A percentile compares a stretch with the other conserved stretches of the same genome.
These are phyloP conservation scores for Epinephelus awoara DNA, from an alignment of 2,797 vertebrate species.

Conservation along the genomic window DNA sequence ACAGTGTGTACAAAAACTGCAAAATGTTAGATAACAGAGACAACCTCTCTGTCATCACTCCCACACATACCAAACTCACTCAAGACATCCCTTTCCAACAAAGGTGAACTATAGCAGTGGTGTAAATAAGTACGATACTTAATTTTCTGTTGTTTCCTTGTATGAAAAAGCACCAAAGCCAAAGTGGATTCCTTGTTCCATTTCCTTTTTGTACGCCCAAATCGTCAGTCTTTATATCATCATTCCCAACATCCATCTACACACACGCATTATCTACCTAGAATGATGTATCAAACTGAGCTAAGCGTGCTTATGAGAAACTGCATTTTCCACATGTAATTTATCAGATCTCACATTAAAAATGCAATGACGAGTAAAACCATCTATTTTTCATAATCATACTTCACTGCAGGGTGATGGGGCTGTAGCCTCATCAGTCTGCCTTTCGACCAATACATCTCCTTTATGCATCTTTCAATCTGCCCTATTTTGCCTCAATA, in stretches of 20 bases:
- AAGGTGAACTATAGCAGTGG: background rate
- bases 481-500: slow-evolving; percentile 1
- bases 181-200: background rate
- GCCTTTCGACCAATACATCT: slow-evolving; percentile 22
- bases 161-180: background rate
- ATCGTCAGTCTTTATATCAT: slow-evolving; percentile 2
- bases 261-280: background rate
- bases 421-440: slow-evolving; percentile 31
- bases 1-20: background rate
- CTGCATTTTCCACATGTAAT: slow-evolving; percentile 39
- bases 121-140: background rate
- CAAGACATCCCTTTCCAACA: too few relatives aligned
- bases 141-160: background rate
- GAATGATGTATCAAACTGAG: slow-evolving; percentile 48
- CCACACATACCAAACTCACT: background rate
- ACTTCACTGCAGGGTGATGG: slow-evolving; percentile 16
- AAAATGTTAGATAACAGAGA: background rate
- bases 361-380: slow-evolving; percentile 35
- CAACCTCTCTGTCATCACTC: background rate
- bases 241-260: background rate
- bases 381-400: slow-evolving; percentile 33
- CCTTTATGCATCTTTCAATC: slow-evolving; percentile 15
- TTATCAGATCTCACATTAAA: slow-evolving; percentile 46
- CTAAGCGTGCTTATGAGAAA: slow-evolving; percentile 31
- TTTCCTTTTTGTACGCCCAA: background rate